These are phyloP conservation scores for Hipparchia semele DNA, from an alignment of 2,888 invertebrate species.

Conservation along the genomic window DNA sequence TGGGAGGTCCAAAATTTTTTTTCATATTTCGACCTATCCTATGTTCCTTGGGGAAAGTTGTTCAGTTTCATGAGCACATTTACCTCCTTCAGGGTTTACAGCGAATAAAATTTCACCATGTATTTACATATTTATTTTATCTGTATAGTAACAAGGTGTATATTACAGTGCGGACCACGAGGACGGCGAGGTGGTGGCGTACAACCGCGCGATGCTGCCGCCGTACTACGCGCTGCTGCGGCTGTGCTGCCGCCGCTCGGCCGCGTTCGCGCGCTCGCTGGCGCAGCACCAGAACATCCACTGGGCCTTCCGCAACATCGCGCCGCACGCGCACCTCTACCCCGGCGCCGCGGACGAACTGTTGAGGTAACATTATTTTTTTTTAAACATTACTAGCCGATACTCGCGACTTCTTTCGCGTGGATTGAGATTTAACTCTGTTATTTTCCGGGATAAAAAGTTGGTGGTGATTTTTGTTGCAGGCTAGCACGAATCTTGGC, in stretches of 20 bases:
- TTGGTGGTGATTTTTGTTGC: background rate
- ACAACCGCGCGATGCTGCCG: conserved; percentile 96
- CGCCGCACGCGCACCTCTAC: conserved; percentile 97
- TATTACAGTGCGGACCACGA: conserved; percentile 94
- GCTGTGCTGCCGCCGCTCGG: conserved; percentile 95
- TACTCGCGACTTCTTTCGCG: too few species aligned
- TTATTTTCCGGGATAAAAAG: too few species aligned
- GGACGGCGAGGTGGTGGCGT: conserved; percentile 96
- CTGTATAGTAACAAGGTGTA: background rate
- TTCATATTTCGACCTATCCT: too few species aligned
- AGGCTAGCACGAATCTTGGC: conserved; percentile 93
- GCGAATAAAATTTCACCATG: too few species aligned
- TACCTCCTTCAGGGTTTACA: too few species aligned
- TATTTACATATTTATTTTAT: too few species aligned
- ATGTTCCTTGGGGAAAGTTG: too few species aligned
- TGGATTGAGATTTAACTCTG: too few species aligned
- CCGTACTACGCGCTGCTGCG: conserved; percentile 95
- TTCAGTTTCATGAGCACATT: too few species aligned
- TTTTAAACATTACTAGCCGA: too few species aligned
- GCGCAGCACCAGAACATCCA: conserved; percentile 97
- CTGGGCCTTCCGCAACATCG: conserved; percentile 98
- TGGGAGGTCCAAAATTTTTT: too few species aligned
- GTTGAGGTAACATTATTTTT: conserved; percentile 82
- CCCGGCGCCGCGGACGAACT: conserved; percentile 95
- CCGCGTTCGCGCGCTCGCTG: conserved; percentile 92